phyloP scores from a whole-genome alignment of 2,113 vertebrate genomes.

The Clinocottus analis region DNA sequence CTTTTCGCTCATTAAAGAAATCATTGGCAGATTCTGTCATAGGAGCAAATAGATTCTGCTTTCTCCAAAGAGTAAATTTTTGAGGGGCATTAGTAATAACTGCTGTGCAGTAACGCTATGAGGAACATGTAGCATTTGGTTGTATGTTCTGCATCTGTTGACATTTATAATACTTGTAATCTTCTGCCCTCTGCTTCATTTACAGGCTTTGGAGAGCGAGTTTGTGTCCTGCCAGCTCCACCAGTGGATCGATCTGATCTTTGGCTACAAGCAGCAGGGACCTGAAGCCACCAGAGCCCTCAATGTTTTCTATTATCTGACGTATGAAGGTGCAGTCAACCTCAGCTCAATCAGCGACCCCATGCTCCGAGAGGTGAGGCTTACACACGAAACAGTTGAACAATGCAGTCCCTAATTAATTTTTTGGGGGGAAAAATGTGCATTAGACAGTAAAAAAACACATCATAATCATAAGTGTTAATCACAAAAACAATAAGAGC shows the following conservation, averaged over 20 bases:
- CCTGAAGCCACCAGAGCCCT: slow-evolving; percentile 94
- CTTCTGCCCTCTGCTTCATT: slow-evolving; percentile 38
- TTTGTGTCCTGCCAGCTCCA: slow-evolving; percentile 99
- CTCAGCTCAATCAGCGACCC: slow-evolving; percentile 93
- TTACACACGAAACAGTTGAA: neutral
- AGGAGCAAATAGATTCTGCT: slow-evolving; percentile 55
- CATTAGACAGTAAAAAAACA: neutral
- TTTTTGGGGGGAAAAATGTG: neutral
- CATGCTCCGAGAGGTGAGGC: slow-evolving; percentile 92
- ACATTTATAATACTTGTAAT: slow-evolving; percentile 22
- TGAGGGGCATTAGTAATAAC: slow-evolving; percentile 53
- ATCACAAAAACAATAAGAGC: neutral
- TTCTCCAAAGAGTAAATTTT: slow-evolving; percentile 57
- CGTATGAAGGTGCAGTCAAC: slow-evolving; percentile 95
- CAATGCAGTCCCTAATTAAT: neutral
- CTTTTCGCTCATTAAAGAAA: slow-evolving; percentile 66
- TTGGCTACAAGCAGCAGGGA: slow-evolving; percentile 98
- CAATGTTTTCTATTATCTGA: slow-evolving; percentile 98
- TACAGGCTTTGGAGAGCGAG: slow-evolving; percentile 96
- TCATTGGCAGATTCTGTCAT: slow-evolving; percentile 61
- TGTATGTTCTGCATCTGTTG: slow-evolving; percentile 44
- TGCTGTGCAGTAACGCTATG: slow-evolving; percentile 51
- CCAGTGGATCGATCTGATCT: slow-evolving; percentile 99
- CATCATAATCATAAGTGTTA: neutral
- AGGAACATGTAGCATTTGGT: slow-evolving; percentile 44